Conservation (phyloP, 1,140 invertebrate species). For the Lordiphosa collinella region DNA sequence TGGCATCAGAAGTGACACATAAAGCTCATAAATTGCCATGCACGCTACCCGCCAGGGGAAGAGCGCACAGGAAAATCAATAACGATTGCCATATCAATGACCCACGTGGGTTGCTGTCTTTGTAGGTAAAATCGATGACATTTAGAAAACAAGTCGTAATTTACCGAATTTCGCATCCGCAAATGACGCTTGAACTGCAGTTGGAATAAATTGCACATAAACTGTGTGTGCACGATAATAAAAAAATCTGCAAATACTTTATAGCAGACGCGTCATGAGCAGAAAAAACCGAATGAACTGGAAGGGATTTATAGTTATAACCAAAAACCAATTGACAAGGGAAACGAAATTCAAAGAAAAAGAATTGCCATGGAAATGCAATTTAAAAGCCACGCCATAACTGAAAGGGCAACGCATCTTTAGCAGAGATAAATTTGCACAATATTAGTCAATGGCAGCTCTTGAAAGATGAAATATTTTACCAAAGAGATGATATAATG, state of each 20-base stretch:
- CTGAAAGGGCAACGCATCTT: neutral
- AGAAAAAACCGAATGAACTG: neutral
- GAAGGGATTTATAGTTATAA: neutral
- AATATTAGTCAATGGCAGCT: constrained; percentile 9
- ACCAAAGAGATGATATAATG: too few relatives aligned
- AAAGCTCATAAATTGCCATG: constrained; percentile 74
- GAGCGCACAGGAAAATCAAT: constrained; percentile 52
- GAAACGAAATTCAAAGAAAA: neutral
- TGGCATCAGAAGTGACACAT: constrained; percentile 75
- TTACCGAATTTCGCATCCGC: constrained; percentile 10
- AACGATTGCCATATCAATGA: constrained; percentile 55
- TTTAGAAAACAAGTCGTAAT: neutral
- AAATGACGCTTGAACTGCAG: constrained; percentile 13
- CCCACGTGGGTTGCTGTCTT: constrained; percentile 15
- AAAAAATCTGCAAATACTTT: constrained; percentile 1
- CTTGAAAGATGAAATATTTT: neutral
- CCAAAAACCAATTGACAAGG: constrained; percentile 15
- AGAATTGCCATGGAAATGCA: constrained; percentile 1
- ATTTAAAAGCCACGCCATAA: neutral
- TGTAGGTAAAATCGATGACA: constrained; percentile 47
- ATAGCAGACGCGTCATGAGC: constrained; percentile 8
- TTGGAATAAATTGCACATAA: constrained; percentile 20
- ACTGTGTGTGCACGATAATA: constrained; percentile 6
- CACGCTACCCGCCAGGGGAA: constrained; percentile 55
- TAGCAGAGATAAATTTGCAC: neutral